Conservation (phyloP, 2,797 vertebrate species). For the Sebastes steindachneri region DNA sequence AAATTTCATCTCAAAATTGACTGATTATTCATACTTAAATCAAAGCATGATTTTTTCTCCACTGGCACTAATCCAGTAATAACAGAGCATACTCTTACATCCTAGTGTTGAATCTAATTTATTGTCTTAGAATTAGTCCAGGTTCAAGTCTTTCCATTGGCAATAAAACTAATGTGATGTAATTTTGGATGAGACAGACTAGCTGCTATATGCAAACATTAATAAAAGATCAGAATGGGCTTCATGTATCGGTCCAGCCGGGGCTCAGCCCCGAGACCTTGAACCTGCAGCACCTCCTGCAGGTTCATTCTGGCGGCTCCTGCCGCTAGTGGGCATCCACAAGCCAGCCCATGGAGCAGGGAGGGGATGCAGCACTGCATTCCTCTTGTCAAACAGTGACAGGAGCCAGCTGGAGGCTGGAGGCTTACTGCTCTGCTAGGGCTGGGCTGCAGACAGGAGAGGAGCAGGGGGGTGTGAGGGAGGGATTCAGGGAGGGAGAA, state of each 20-base stretch:
- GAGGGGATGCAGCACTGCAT: slow-evolving; percentile 70
- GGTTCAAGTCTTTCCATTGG: neutral
- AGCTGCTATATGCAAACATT: neutral
- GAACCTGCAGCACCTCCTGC: slow-evolving; percentile 51
- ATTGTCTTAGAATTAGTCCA: neutral
- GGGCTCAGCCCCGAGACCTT: neutral
- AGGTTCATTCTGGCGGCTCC: slow-evolving; percentile 22
- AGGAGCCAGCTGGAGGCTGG: slow-evolving; percentile 87
- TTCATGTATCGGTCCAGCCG: neutral
- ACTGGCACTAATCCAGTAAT: neutral
- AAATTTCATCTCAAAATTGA: neutral
- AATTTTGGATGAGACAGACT: neutral
- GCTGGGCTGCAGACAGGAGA: slow-evolving; percentile 57
- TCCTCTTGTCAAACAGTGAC: slow-evolving; percentile 86
- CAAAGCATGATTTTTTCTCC: neutral
- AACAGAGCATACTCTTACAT: neutral
- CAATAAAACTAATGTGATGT: neutral
- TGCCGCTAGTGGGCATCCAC: slow-evolving; percentile 45
- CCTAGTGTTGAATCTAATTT: neutral
- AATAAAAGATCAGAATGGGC: neutral
- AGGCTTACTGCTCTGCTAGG: slow-evolving; percentile 77
- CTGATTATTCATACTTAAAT: neutral
- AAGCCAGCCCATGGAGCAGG: slow-evolving; percentile 35
- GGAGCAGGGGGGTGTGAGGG: slow-evolving; percentile 49
- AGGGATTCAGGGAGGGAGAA: slow-evolving; percentile 43